Base-by-base conservation (phyloP, 1,140 invertebrate genomes). In the Cepaea nemoralis region DNA sequence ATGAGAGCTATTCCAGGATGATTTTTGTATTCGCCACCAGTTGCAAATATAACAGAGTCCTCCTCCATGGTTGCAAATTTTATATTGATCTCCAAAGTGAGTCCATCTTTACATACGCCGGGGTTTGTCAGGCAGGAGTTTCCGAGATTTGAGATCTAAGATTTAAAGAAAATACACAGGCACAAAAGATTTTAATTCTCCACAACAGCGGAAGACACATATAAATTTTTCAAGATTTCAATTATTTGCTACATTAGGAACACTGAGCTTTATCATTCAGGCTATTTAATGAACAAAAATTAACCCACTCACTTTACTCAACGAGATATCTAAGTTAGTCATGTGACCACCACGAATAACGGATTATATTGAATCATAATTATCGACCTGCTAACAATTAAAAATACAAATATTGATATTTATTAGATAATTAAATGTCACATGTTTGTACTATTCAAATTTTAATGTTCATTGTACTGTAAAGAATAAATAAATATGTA, bases 31-130 rank as follows among this genome's bases (percentile, higher is more conserved):
- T 85, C 82, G 6, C 84, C 86, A 39, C 86, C 85, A 66, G 71
- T 85, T 0, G 86, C 84, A 33, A 87, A 75, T 33, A 87, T 83
- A 19, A 84, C 75, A 31, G 82, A 86, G 39, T 85, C 83, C 48
- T 87, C 85, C 8, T 82, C 80, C 27, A 86, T 27, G 27, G 70
- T 59, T 35, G 48, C 59, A 35, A 86, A 82, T 55, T 83, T 85
- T 6, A 86, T 75, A 0, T 33, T 75, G 0, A 87, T 70, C 37
- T 82, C 42, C 8, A 87, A 77, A 27, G 86, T 87, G 0, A 87
- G 40, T 19, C 86, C 86, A 6, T 84, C 80, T n/a, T 76, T 81
- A 31, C 83, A 85, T 5, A 80, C 73, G 19, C 33, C 76, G 10
- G 80, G 55, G 22, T 84, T 82, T 3, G 80, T 82, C 31, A 86